These are phyloP conservation scores for Alosa alosa DNA, from an alignment of 2,113 vertebrate species.

Conservation along the genomic window DNA sequence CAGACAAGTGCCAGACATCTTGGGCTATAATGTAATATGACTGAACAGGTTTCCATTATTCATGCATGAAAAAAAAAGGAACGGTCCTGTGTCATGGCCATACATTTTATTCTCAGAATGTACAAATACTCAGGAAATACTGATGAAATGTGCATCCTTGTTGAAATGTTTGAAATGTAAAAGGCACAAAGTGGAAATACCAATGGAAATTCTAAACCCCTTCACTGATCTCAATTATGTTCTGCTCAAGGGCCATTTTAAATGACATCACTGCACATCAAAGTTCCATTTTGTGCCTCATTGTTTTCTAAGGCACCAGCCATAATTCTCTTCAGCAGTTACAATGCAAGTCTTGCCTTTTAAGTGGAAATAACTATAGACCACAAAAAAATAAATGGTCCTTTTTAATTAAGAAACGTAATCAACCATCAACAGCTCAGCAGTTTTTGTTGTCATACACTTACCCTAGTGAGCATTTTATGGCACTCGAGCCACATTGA, in stretches of 20 bases:
- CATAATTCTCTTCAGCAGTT: background rate
- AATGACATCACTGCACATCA: background rate
- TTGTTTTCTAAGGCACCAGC: background rate
- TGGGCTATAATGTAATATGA: background rate
- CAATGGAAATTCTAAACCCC: background rate
- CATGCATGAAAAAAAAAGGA: background rate
- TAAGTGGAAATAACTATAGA: background rate
- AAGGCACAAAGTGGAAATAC: background rate
- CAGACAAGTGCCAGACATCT: background rate
- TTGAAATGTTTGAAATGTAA: background rate
- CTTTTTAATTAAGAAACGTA: background rate
- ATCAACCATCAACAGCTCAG: background rate
- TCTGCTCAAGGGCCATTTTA: background rate
- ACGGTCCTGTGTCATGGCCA: background rate
- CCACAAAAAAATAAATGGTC: background rate
- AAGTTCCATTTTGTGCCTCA: background rate
- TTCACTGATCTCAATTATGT: background rate
- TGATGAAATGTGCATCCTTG: background rate
- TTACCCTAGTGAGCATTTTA: background rate
- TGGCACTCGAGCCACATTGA: background rate
- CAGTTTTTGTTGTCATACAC: background rate
- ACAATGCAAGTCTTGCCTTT: background rate
- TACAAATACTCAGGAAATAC: background rate
- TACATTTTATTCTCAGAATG: background rate
- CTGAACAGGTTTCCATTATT: background rate